These are phyloP conservation scores for Caenorhabditis briggsae DNA, from an alignment of 1,140 invertebrate genomes.

Conservation along the genomic window DNA sequence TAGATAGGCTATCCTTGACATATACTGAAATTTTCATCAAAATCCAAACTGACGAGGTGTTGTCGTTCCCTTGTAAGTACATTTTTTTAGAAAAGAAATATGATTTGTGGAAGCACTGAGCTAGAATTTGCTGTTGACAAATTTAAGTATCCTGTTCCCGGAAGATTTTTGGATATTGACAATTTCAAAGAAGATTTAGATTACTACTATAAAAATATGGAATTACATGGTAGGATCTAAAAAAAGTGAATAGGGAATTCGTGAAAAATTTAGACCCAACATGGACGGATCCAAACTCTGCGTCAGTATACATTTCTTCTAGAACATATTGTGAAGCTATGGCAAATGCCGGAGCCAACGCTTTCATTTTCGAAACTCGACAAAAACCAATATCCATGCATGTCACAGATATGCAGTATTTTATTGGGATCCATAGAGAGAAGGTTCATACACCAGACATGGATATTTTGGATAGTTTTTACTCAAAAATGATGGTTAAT, in stretches of 20 bases:
- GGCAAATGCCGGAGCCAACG: not conserved
- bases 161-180: not conserved
- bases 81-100: not conserved
- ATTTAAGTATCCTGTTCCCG: not conserved
- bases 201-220: not conserved
- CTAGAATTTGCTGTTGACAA: not conserved
- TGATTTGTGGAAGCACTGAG: not conserved
- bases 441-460: not conserved
- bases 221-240: too few species aligned
- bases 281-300: not conserved
- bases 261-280: too few species aligned
- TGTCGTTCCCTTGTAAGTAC: too few species aligned
- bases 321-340: not conserved
- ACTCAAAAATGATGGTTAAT: not conserved
- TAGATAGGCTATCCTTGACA: too few species aligned
- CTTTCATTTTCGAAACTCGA: not conserved
- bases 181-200: not conserved
- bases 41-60: too few species aligned
- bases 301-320: not conserved
- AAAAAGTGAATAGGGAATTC: too few species aligned
- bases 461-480: slow-evolving; percentile 24
- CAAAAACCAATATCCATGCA: not conserved
- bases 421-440: not conserved
- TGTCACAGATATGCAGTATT: slow-evolving; percentile 27
- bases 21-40: too few species aligned